Percentiles rank a stretch among this genome's conserved stretches.
These are phyloP conservation scores for Zophobas morio DNA, from an alignment of 1,140 invertebrate genomes.

Conservation along the genomic window DNA sequence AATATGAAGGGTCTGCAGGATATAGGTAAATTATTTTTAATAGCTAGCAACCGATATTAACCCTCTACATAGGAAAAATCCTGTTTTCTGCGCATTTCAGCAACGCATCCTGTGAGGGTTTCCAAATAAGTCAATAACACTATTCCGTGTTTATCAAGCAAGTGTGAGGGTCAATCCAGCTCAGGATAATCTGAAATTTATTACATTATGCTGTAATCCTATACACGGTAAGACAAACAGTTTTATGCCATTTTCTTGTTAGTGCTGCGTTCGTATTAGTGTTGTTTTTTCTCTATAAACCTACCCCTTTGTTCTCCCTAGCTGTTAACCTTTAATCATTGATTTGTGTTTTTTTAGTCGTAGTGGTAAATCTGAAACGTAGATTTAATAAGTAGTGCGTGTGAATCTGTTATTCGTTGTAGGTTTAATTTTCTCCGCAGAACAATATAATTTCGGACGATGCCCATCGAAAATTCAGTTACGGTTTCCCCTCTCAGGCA, in stretches of 20 bases:
- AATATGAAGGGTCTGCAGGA: not conserved
- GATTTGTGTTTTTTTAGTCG: too few relatives aligned
- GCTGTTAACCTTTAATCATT: too few relatives aligned
- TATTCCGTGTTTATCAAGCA: slow-evolving; percentile 23
- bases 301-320: too few relatives aligned
- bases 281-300: too few relatives aligned
- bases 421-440: not conserved
- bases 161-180: slow-evolving; percentile 18
- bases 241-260: too few relatives aligned
- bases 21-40: not conserved
- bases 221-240: slow-evolving; percentile 4
- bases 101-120: slow-evolving; percentile 35
- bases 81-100: slow-evolving; percentile 31
- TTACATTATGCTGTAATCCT: slow-evolving; percentile 20
- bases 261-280: too few relatives aligned
- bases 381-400: too few relatives aligned
- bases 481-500: slow-evolving; percentile 27
- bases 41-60: not conserved
- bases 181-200: slow-evolving; percentile 5
- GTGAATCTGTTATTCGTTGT: too few relatives aligned
- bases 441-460: not conserved
- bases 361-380: too few relatives aligned
- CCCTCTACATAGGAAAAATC: not conserved
- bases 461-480: slow-evolving; percentile 33
- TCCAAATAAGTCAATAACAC: slow-evolving; percentile 38